Conservation (phyloP, 2,113 vertebrate genomes). For the Atrichornis clamosus region DNA sequence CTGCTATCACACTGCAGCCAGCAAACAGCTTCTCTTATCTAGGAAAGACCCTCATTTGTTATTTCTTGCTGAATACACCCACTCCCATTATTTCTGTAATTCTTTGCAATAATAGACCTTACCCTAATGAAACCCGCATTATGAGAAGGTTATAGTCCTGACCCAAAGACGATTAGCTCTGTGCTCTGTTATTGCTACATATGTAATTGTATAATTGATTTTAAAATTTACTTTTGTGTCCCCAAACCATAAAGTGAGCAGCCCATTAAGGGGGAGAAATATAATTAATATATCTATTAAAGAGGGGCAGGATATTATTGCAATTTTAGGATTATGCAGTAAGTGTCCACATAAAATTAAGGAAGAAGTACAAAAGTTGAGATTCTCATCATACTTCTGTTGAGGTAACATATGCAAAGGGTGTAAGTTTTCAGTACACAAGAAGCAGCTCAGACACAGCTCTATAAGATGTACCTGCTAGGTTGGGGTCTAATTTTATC, state of each 20-base stretch:
- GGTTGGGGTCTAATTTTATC: neutral
- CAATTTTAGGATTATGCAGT: neutral
- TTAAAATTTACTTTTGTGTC: slow-evolving; percentile 77
- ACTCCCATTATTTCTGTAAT: slow-evolving; percentile 77
- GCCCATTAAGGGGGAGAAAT: slow-evolving; percentile 64
- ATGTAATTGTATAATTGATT: slow-evolving; percentile 87
- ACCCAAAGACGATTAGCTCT: slow-evolving; percentile 81
- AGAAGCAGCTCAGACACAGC: neutral
- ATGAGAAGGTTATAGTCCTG: slow-evolving; percentile 78
- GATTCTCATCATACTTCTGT: neutral
- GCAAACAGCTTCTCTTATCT: slow-evolving; percentile 84
- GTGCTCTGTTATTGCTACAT: slow-evolving; percentile 76
- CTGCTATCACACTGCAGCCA: slow-evolving; percentile 75
- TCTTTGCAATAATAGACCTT: slow-evolving; percentile 76
- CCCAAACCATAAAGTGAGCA: slow-evolving; percentile 64
- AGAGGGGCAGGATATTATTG: neutral
- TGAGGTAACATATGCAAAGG: neutral
- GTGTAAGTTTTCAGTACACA: neutral
- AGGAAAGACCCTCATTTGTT: slow-evolving; percentile 83
- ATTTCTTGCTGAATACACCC: slow-evolving; percentile 82
- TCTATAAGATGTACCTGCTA: neutral
- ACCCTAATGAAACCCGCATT: slow-evolving; percentile 83
- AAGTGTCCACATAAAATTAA: neutral
- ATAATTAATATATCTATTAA: slow-evolving; percentile 72
- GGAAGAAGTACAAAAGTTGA: neutral